Evolutionary conservation across 2,888 invertebrate species (phyloP).

Genomic region (Cryptocheilus praepositus): DNA sequence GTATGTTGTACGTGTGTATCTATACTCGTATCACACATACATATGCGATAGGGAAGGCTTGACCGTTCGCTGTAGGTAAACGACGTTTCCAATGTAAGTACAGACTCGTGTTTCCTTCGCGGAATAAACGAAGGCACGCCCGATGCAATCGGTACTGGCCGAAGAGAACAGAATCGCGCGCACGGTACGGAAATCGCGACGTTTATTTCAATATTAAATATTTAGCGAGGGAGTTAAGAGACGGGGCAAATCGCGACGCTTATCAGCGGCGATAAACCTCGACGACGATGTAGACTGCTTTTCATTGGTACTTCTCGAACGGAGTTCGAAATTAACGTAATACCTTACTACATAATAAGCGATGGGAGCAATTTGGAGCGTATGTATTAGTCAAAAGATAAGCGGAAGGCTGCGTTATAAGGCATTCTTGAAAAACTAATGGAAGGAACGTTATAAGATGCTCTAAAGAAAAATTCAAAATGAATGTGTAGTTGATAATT

Average conservation of each 20-base stretch:
- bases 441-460: too few relatives aligned
- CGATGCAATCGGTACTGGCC: slow-evolving; percentile 41
- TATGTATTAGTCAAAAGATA: too few relatives aligned
- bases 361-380: too few relatives aligned
- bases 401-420: too few relatives aligned
- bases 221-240: slow-evolving; percentile 45
- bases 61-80: slow-evolving; percentile 15
- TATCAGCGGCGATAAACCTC: slow-evolving; percentile 44
- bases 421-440: too few relatives aligned
- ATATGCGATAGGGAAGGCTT: too few relatives aligned
- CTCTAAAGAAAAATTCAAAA: too few relatives aligned
- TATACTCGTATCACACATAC: too few relatives aligned
- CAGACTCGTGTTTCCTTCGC: slow-evolving; percentile 43
- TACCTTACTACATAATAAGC: too few relatives aligned
- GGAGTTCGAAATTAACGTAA: too few relatives aligned
- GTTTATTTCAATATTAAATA: slow-evolving; percentile 55
- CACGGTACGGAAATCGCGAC: neutral
- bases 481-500: too few relatives aligned
- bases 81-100: slow-evolving; percentile 54
- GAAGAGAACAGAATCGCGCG: neutral
- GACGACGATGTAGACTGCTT: slow-evolving; percentile 13
- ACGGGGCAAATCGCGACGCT: slow-evolving; percentile 41
- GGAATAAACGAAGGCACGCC: slow-evolving; percentile 51
- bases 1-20: too few relatives aligned
- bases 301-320: neutral